Base-by-base conservation (phyloP, 2,797 vertebrate genomes). In the Anniella stebbinsi region DNA sequence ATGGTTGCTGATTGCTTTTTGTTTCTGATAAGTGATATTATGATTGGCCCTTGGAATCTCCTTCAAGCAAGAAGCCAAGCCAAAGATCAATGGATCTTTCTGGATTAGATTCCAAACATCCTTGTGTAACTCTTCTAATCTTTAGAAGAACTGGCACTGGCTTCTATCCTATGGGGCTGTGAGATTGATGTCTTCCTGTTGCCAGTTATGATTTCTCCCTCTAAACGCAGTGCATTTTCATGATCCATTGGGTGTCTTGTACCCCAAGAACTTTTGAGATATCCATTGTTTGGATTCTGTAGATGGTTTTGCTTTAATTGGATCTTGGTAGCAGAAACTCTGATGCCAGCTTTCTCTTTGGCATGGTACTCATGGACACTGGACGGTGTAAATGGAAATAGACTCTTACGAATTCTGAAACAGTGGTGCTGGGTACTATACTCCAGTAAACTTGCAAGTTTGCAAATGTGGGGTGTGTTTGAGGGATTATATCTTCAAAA, bases 241-340 rank as follows among this genome's bases (percentile, higher is more conserved):
- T 48, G 75, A 72, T n/a, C 4, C 21, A 28, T 60, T 33, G 21
- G 15, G 33, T 82, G 36, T 69, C 30, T 83, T 81, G 41, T 11
- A 75, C 15, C n/a, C 33, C 9, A 89, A 57, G 33, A 90, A 66
- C 1, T 82, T n/a, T 87, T 78, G 63, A 21, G 73, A 57, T 80
- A 63, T 17, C 70, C 21, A 30, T 51, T 33, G 41, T 81, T 72
- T 72, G 36, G 38, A 63, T 88, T 86, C 77, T 84, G 33, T 83
- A 17, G 57, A 67, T 83, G 69, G 28, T 17, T 83, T 76, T 90
- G 78, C 70, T 90, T 90, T 82, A 51, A 36, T 87, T 90, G 80
- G 86, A 84, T 86, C 60, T 82, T 78, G 51, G 63, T 60, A 78
- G 72, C 28, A 77, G 66, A 77, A 69, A 8, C 18, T 15, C 4